Base-by-base conservation (phyloP, 2,113 vertebrate genomes). In the Hyla sarda region DNA sequence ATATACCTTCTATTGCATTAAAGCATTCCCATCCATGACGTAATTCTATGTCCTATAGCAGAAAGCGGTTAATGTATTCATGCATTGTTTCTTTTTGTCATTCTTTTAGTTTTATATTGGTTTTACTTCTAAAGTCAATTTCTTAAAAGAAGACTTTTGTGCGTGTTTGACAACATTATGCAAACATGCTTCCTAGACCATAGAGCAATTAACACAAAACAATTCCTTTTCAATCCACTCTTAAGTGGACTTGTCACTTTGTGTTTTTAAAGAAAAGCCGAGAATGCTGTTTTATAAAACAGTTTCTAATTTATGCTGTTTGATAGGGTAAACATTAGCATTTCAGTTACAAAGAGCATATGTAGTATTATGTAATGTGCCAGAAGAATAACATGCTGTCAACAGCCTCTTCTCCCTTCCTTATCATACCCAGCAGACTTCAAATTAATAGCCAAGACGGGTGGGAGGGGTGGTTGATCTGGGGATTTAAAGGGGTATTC, bases 201-300 rank as follows among this genome's bases (percentile, higher is more conserved):
- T 2, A 32, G 17, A 34, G 2, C 32, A 71, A 71, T 71, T 71
- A 71, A 23, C 67, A 71, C 9, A 3, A 16, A 23, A 23, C 32
- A 21, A 23, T 69, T 21, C 65, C 21, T 41, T 23, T 71, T 23
- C 28, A 14, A 41, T 41, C 23, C 32, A 4, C 34, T 71, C 19
- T 41, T 37, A 71, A 71, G 12, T 71, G 34, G 67, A 71, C 67
- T 17, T 71, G 67, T 71, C 67, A 71, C 32, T 71, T 41, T 41
- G 19, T 41, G 8, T 41, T 41, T 71, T 23, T 41, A 11, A 71
- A 69, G 65, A 69, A 71, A 23, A 71, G 67, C 19, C 32, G 5
- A 71, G 67, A 37, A 21, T 41, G 34, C 19, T 5, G 34, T 41
- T 37, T 71, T 21, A 37, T 23, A 41, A 71, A 30, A 71, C 34